phyloP scores from a whole-genome alignment of 2,113 vertebrate species.

The Epinephelus moara region DNA sequence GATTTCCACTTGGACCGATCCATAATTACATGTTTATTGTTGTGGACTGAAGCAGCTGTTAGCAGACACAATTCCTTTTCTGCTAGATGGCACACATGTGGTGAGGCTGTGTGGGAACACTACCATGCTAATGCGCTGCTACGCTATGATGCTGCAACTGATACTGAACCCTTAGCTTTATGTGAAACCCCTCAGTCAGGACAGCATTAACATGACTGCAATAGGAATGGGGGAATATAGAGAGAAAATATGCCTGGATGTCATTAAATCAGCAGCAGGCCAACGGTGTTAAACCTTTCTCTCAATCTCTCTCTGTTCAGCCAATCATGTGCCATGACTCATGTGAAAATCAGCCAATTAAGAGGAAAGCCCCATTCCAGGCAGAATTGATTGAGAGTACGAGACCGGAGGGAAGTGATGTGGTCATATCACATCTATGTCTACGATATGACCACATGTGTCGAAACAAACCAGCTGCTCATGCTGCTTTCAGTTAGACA shows the following conservation, averaged over 20 bases:
- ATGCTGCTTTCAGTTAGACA: not conserved
- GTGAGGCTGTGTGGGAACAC: not conserved
- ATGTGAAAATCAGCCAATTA: conserved; percentile 59
- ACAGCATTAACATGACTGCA: not conserved
- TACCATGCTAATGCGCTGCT: not conserved
- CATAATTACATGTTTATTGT: conserved; percentile 31
- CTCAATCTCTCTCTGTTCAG: conserved; percentile 1
- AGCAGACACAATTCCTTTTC: not conserved
- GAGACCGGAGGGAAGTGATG: not conserved
- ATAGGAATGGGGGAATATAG: not conserved
- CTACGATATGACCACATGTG: not conserved
- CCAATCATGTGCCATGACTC: conserved; percentile 31
- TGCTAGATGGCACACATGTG: not conserved
- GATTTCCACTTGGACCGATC: conserved; percentile 16
- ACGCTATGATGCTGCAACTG: not conserved
- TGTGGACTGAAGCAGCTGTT: conserved; percentile 9
- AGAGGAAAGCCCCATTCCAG: conserved; percentile 6
- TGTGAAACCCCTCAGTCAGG: not conserved
- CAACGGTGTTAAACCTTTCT: conserved; percentile 54
- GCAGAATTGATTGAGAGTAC: not conserved
- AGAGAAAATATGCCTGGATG: conserved; percentile 6
- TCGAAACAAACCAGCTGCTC: not conserved
- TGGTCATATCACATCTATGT: no score
- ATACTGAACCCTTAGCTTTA: not conserved
- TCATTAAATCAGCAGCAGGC: conserved; percentile 45